These are phyloP conservation scores for Theonella swinhoei DNA, from an alignment of 37 sponge, comb jelly and placozoan genomes.

Conservation along the genomic window DNA sequence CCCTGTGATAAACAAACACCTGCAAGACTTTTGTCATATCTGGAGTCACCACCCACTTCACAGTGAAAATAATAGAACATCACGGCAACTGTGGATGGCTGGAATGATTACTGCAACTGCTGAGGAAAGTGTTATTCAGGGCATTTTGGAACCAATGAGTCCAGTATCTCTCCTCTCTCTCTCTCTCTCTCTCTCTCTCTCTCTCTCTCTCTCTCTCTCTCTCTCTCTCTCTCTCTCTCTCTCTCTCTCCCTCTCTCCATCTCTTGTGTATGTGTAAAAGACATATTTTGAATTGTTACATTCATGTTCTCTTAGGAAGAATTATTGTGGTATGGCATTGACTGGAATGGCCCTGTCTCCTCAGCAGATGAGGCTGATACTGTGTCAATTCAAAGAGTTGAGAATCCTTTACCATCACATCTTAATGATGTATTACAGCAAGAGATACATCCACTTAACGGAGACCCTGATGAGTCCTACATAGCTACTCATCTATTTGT, in stretches of 20 bases:
- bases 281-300: not conserved
- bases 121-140: constrained; percentile 15
- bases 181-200: too few species aligned
- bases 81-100: constrained; percentile 51
- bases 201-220: too few species aligned
- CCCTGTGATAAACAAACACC: constrained; percentile 9
- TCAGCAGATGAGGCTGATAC: constrained; percentile 7
- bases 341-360: constrained; percentile 43
- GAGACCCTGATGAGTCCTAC: too few species aligned
- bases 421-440: too few species aligned
- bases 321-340: constrained; percentile 48
- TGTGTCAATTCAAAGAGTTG: constrained; percentile 22
- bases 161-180: too few species aligned
- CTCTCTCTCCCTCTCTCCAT: too few species aligned
- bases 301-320: not conserved
- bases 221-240: too few species aligned
- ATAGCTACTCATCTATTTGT: too few species aligned
- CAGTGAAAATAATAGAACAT: constrained; percentile 23
- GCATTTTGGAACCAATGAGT: too few species aligned
- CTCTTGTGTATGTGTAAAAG: too few species aligned
- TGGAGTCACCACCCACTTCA: constrained; percentile 39
- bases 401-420: too few species aligned
- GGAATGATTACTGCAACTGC: not conserved
- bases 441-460: too few species aligned
- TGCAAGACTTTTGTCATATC: constrained; percentile 17